phyloP scores from a whole-genome alignment of 2,888 invertebrate genomes.

The Eugnorisma glareosa region DNA sequence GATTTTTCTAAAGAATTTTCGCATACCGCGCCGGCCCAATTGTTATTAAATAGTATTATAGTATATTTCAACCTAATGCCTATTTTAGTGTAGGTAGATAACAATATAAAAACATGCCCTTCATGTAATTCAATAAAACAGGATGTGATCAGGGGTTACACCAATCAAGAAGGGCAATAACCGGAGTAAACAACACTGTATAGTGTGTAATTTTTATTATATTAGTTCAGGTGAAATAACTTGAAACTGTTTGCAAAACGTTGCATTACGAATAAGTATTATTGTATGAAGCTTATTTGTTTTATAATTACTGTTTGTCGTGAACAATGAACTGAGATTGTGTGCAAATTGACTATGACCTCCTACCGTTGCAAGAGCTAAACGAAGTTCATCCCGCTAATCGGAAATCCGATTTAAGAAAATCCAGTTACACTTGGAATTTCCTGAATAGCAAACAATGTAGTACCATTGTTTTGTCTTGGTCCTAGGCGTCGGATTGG shows the following conservation, averaged over 20 bases:
- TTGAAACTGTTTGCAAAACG: not conserved
- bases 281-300: not conserved
- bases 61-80: not conserved
- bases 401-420: slow-evolving; percentile 30
- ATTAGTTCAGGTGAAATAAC: slow-evolving; percentile 21
- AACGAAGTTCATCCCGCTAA: slow-evolving; percentile 13
- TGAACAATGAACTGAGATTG: not conserved
- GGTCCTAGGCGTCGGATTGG: not conserved
- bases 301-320: not conserved
- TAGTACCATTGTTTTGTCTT: not conserved
- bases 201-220: not conserved
- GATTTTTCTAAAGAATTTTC: not conserved
- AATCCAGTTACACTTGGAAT: slow-evolving; percentile 11
- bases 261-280: not conserved
- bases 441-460: slow-evolving; percentile 2
- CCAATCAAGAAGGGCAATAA: not conserved
- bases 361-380: not conserved
- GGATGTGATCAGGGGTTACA: not conserved
- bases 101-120: not conserved
- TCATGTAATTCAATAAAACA: not conserved
- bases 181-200: not conserved
- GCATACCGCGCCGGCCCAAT: too few relatives aligned
- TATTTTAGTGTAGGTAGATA: not conserved
- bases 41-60: not conserved
- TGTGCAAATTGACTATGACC: not conserved